Evolutionary conservation across 2,113 vertebrate species (phyloP).

Genomic region (Oxyruncus cristatus): DNA sequence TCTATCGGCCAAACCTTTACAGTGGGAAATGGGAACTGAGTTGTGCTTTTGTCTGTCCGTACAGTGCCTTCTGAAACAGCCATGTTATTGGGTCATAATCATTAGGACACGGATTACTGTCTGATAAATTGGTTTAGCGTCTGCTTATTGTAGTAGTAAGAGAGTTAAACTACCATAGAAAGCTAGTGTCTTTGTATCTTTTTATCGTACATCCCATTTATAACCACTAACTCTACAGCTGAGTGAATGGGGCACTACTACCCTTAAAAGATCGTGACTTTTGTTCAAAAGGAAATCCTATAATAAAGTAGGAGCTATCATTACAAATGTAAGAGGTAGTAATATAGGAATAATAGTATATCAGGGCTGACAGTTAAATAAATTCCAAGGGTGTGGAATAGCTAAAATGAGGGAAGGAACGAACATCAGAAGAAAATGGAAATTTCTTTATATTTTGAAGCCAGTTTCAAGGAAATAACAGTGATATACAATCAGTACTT

Average conservation of each 20-base stretch:
- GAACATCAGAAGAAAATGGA: not conserved
- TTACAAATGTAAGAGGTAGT: not conserved
- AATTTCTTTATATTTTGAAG: not conserved
- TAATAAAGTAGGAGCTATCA: not conserved
- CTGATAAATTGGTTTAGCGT: not conserved
- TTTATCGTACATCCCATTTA: not conserved
- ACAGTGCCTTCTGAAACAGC: not conserved
- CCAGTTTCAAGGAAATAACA: not conserved
- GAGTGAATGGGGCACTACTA: not conserved
- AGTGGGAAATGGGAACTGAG: constrained; percentile 7
- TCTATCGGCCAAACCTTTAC: constrained; percentile 41
- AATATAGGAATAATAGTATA: not conserved
- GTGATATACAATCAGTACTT: not conserved
- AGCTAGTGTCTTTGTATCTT: not conserved
- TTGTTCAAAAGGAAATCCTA: not conserved
- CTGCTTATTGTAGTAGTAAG: not conserved
- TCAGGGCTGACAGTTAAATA: not conserved
- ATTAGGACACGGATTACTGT: not conserved
- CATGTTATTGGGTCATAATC: not conserved
- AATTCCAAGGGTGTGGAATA: not conserved
- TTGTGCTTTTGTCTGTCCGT: not conserved
- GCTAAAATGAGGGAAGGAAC: not conserved
- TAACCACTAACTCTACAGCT: not conserved
- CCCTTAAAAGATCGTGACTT: not conserved
- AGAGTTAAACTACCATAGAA: not conserved